Base-by-base conservation (phyloP, 2,888 invertebrate species). In the Agrotis clavis region DNA sequence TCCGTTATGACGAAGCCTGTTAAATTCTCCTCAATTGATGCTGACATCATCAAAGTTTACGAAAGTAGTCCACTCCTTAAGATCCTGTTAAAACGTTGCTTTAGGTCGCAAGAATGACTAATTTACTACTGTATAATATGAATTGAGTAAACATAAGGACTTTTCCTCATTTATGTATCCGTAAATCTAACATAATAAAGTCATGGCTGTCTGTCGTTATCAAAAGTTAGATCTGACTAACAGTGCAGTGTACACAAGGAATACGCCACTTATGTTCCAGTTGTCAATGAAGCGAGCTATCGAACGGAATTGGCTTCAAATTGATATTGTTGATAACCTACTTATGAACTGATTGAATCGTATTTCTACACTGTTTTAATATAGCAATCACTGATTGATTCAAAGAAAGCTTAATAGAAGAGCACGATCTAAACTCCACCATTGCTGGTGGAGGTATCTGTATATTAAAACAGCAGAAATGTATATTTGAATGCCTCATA, bases 321-420 rank as follows among this genome's bases (percentile, higher is more conserved):
- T 87, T 85, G 88, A 87, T 86, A 86, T 74, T 74, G 67, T 76
- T 79, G 88, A 89, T 89, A 89, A 88, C 87, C 87, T 87, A 88
- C 81, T 81, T 88, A 82, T 50, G 63, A 51, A 54, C 62, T 83
- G 81, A 86, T 84, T 83, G 79, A 77, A 74, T 81, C 65, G 71
- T n/a, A n/a, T 67, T 45, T 63, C 13, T 68, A 54, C 30, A 30
- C 57, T 64, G 51, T 72, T 74, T 69, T 66, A 41, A 41, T 41
- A 66, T 47, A 73, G 35, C 25, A 59, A 57, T 48, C 61, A 41
- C 41, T 30, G 50, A 11, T 72, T 41, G 18, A 60, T 14, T 57
- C 45, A 2, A 59, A 41, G 51, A 67, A 59, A 48, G n/a, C 18
- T 30, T 48, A 19, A 25, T 45, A 45, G 14, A 50, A 1, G 18